Conservation (phyloP, 2,888 invertebrate genomes). For the Dynastes tityus region DNA sequence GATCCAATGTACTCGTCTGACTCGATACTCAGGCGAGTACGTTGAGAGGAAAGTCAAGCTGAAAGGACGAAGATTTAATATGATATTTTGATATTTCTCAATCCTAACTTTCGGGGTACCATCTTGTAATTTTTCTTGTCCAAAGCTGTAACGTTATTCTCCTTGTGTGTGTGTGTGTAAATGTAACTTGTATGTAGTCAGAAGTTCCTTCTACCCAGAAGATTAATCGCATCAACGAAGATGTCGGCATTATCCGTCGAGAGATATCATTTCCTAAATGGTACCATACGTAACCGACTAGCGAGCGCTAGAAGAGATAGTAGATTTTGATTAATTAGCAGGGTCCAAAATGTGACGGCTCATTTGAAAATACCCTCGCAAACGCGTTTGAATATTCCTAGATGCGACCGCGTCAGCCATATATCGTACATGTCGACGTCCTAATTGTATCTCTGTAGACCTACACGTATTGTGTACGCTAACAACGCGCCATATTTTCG, state of each 20-base stretch:
- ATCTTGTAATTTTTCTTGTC: too few species aligned
- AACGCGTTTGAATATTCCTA: conserved; percentile 6
- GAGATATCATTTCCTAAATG: conserved; percentile 28
- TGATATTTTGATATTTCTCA: too few species aligned
- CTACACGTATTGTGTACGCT: too few species aligned
- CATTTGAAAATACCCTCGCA: conserved; percentile 20
- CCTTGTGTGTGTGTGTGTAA: background rate
- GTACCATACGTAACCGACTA: background rate
- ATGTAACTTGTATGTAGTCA: background rate
- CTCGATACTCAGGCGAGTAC: too few species aligned
- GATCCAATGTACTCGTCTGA: too few species aligned
- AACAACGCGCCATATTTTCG: too few species aligned
- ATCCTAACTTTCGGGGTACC: too few species aligned
- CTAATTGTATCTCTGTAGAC: background rate
- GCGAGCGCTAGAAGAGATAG: conserved; percentile 17
- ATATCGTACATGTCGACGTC: background rate
- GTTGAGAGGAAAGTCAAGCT: too few species aligned
- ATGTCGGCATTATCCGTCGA: conserved; percentile 7
- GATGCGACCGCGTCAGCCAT: background rate
- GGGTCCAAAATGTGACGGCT: conserved; percentile 25
- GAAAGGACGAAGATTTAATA: too few species aligned
- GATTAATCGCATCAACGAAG: conserved; percentile 26
- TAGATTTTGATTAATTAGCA: conserved; percentile 40
- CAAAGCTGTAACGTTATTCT: too few species aligned
- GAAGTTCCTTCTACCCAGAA: background rate